These are phyloP conservation scores for Lasioglossum morio DNA, from an alignment of 2,888 invertebrate species.

Conservation along the genomic window DNA sequence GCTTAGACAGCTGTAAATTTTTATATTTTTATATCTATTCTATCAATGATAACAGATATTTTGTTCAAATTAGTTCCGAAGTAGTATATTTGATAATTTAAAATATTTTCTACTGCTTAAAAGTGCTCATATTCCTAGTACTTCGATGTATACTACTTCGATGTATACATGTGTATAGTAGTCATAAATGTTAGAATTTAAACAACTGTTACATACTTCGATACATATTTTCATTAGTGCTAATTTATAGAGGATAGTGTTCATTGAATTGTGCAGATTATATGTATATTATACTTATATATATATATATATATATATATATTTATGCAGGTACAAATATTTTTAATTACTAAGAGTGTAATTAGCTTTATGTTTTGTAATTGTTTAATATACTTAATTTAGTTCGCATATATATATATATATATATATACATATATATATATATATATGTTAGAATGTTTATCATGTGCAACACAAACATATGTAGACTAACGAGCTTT, in stretches of 20 bases:
- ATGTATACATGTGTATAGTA: constrained; percentile 40
- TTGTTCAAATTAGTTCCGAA: constrained; percentile 35
- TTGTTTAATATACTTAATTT: constrained; percentile 34
- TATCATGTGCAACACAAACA: constrained; percentile 37
- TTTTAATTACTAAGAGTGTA: constrained; percentile 35
- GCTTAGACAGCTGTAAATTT: constrained; percentile 39
- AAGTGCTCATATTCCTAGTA: constrained; percentile 36
- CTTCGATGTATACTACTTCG: constrained; percentile 36
- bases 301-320: constrained; percentile 10
- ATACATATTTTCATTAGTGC: constrained; percentile 27
- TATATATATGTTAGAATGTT: constrained; percentile 39
- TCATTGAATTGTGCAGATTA: constrained; percentile 18
- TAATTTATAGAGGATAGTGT: constrained; percentile 17
- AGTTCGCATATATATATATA: constrained; percentile 27
- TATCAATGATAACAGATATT: constrained; percentile 28
- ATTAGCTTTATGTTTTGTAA: constrained; percentile 43
- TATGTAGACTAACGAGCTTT: constrained; percentile 40
- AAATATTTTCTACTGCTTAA: constrained; percentile 38
- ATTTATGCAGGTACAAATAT: constrained; percentile 51
- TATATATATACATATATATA: no score
- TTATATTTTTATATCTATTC: constrained; percentile 59
- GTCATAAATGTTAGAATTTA: constrained; percentile 25
- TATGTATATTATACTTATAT: constrained; percentile 30
- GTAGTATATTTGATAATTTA: constrained; percentile 39
- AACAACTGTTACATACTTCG: constrained; percentile 8